phyloP scores from a whole-genome alignment of 2,888 invertebrate genomes.

The Nebria salina region DNA sequence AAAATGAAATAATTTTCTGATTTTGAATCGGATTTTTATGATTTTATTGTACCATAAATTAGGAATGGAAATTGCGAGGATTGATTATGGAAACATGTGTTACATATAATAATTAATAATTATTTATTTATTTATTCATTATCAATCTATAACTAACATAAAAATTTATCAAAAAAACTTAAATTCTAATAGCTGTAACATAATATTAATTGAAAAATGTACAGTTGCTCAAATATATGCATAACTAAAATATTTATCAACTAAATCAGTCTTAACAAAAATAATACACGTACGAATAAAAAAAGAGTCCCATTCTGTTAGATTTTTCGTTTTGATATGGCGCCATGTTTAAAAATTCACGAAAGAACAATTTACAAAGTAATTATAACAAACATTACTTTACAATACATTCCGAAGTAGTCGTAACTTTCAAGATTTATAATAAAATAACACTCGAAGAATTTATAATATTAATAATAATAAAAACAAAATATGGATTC shows the following conservation, averaged over 20 bases:
- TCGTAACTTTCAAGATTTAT: slow-evolving; percentile 18
- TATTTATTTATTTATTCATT: slow-evolving; percentile 56
- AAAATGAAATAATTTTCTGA: no score
- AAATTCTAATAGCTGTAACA: slow-evolving; percentile 49
- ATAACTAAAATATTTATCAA: slow-evolving; percentile 50
- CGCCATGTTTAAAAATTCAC: slow-evolving; percentile 48
- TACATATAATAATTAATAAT: slow-evolving; percentile 57
- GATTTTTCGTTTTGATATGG: slow-evolving; percentile 33
- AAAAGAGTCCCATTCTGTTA: slow-evolving; percentile 32
- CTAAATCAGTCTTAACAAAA: slow-evolving; percentile 61
- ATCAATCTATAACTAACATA: slow-evolving; percentile 51
- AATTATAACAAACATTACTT: slow-evolving; percentile 36
- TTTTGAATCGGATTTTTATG: neutral
- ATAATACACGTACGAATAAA: slow-evolving; percentile 53
- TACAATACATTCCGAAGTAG: slow-evolving; percentile 27
- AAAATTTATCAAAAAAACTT: slow-evolving; percentile 52
- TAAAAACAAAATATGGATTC: slow-evolving; percentile 19
- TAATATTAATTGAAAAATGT: slow-evolving; percentile 45
- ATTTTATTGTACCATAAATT: neutral
- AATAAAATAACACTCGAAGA: neutral
- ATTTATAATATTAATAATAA: slow-evolving; percentile 14
- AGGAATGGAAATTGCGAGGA: neutral
- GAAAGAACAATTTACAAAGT: slow-evolving; percentile 51
- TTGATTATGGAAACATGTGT: slow-evolving; percentile 36
- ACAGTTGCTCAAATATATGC: slow-evolving; percentile 49